A percentile compares a stretch with the other conserved stretches of the same genome.
Conservation (phyloP, 2,888 invertebrate species). For the Drosophila hamatofila region DNA sequence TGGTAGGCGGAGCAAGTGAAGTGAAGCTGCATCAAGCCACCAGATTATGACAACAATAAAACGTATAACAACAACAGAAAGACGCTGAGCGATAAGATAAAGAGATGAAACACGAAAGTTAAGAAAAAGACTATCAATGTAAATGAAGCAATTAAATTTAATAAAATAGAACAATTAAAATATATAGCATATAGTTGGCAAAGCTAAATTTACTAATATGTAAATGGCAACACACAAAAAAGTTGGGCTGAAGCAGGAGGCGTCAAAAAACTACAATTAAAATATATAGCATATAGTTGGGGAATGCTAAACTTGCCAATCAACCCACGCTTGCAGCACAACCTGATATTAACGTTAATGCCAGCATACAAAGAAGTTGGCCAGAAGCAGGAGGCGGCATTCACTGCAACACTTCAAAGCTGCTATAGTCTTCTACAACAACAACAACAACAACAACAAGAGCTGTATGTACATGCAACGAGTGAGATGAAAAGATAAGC, state of each 20-base stretch:
- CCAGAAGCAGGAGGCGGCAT: neutral
- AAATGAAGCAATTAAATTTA: neutral
- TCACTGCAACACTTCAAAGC: conserved; percentile 42
- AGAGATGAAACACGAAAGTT: conserved; percentile 16
- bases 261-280: neutral
- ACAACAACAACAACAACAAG: conserved; percentile 40
- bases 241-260: too few relatives aligned
- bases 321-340: conserved; percentile 36
- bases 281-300: neutral
- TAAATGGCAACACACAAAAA: too few relatives aligned
- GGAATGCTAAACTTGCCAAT: conserved; percentile 1
- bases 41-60: conserved; percentile 73
- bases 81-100: conserved; percentile 14
- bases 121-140: neutral
- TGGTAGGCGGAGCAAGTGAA: conserved; percentile 15
- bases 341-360: conserved; percentile 49
- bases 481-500: conserved; percentile 74
- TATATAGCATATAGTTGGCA: too few relatives aligned
- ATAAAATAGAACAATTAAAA: neutral
- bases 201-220: conserved; percentile 8
- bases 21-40: conserved; percentile 53
- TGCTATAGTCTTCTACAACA: conserved; percentile 21
- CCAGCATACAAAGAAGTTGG: conserved; percentile 61
- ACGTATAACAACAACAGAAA: conserved; percentile 36
- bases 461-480: conserved; percentile 40